phyloP scores from a whole-genome alignment of 2,797 vertebrate species.

The Xiphophorus birchmanni region DNA sequence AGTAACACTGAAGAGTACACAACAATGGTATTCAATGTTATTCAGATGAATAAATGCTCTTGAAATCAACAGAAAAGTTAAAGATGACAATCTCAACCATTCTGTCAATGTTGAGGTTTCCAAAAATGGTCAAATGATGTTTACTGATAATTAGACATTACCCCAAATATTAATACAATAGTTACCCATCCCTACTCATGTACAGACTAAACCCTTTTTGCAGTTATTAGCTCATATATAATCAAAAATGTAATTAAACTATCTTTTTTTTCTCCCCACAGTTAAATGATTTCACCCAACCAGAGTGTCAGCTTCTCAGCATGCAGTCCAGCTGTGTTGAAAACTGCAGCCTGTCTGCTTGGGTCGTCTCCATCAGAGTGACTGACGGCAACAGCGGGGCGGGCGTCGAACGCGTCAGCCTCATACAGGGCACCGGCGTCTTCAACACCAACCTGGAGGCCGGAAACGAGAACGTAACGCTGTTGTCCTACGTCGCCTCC shows the following conservation, averaged over 20 bases:
- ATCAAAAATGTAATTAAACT: background rate
- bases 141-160: background rate
- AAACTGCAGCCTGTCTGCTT: constrained; percentile 39
- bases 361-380: constrained; percentile 50
- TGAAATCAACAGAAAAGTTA: background rate
- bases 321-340: constrained; percentile 45
- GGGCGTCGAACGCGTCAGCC: constrained; percentile 50
- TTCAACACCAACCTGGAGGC: constrained; percentile 36
- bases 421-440: constrained; percentile 57
- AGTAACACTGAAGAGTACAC: background rate
- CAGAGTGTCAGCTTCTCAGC: constrained; percentile 53
- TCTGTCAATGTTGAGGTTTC: background rate
- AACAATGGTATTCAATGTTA: background rate
- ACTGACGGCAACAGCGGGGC: constrained; percentile 50
- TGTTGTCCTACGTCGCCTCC: constrained; percentile 57
- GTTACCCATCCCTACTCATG: background rate
- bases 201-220: background rate
- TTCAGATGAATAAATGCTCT: background rate
- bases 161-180: too few species aligned
- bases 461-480: constrained; percentile 35
- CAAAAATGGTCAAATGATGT: background rate
- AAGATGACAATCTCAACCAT: background rate
- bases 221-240: background rate
- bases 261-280: constrained; percentile 7
- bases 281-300: constrained; percentile 62